phyloP scores from a whole-genome alignment of 2,797 vertebrate genomes.

The Picus viridis region DNA sequence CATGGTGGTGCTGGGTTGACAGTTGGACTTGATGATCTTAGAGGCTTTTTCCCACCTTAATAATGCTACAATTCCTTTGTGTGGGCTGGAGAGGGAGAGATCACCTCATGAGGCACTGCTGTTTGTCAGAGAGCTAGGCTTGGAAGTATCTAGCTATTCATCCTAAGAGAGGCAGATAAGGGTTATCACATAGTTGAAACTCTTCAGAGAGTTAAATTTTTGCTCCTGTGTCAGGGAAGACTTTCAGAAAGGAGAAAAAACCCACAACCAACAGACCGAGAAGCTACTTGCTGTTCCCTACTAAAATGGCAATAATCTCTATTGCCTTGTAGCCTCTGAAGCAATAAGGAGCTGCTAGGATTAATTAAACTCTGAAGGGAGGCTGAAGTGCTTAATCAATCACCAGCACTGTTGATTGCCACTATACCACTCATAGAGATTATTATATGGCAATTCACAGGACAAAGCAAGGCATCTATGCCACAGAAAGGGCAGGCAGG shows the following conservation, averaged over 20 bases:
- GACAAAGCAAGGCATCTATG: constrained; percentile 3
- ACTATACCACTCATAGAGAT: background rate
- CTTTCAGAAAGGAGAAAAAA: background rate
- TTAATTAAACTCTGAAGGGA: constrained; percentile 56
- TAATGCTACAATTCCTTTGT: background rate
- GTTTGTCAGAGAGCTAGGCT: background rate
- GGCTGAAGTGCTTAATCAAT: constrained; percentile 53
- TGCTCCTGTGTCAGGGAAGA: background rate
- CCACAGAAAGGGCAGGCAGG: background rate
- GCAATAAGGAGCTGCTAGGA: constrained; percentile 39
- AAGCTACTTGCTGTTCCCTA: background rate
- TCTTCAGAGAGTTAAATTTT: background rate
- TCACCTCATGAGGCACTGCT: background rate
- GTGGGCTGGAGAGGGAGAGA: background rate
- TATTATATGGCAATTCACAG: background rate
- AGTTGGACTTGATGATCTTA: too few relatives aligned
- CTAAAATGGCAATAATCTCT: constrained; percentile 19
- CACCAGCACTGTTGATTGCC: constrained; percentile 9
- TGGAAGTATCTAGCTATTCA: background rate
- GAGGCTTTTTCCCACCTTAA: too few relatives aligned
- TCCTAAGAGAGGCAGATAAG: background rate
- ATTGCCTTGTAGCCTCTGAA: constrained; percentile 11
- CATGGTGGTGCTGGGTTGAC: too few relatives aligned
- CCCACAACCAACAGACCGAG: background rate
- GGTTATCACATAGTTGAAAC: background rate